Evolutionary conservation across 2,797 vertebrate species (phyloP).

Genomic region (Hemitrygon akajei): DNA sequence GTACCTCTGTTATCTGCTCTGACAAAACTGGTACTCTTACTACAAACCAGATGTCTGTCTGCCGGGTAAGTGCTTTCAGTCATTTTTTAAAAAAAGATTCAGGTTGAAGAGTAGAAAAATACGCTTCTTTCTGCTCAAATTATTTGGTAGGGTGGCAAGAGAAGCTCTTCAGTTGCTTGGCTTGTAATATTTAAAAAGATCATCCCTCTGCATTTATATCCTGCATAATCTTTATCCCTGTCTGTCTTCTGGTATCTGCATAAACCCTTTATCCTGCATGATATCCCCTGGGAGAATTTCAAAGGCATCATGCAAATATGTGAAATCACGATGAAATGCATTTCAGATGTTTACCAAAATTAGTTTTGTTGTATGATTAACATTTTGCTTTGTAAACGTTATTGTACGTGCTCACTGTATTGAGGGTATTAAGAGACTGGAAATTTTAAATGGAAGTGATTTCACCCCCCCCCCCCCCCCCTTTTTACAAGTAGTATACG

Average conservation of each 20-base stretch:
- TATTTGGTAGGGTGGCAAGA: background rate
- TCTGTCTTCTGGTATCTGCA: background rate
- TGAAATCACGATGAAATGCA: background rate
- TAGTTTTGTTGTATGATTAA: background rate
- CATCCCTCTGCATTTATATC: background rate
- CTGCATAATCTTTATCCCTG: background rate
- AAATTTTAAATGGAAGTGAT: background rate
- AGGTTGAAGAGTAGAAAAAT: background rate
- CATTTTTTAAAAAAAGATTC: background rate
- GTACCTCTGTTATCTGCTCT: slow-evolving; percentile 94
- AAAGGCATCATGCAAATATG: background rate
- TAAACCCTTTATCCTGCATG: background rate
- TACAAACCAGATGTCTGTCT: slow-evolving; percentile 97
- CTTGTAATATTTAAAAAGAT: background rate
- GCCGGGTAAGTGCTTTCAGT: slow-evolving; percentile 67
- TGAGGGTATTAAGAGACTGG: background rate
- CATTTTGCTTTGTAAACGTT: background rate
- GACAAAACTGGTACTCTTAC: slow-evolving; percentile 95
- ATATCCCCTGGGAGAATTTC: background rate
- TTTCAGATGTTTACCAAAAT: background rate
- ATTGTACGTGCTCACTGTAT: background rate
- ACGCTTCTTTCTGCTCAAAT: background rate
- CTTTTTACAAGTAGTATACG: background rate
- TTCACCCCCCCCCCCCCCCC: no score
- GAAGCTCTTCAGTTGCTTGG: background rate